A percentile compares a stretch with the other conserved stretches of the same genome.
Evolutionary conservation across 2,797 vertebrate species (phyloP).

Genomic region (Phalloptychus januarius): DNA sequence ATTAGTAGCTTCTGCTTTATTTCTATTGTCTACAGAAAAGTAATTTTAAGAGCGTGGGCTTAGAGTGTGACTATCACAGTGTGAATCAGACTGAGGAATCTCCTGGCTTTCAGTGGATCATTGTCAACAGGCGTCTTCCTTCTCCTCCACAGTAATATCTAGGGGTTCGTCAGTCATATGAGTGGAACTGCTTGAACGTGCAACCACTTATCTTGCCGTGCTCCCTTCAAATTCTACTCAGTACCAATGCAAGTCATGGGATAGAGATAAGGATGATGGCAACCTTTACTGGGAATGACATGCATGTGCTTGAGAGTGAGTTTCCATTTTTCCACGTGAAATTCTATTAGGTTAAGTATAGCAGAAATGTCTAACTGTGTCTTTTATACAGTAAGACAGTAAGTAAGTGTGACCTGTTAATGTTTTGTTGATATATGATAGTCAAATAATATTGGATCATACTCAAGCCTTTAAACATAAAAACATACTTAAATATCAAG

Average conservation of each 20-base stretch:
- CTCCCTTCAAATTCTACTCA: conserved; percentile 42
- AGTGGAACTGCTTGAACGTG: conserved; percentile 68
- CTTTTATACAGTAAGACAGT: background rate
- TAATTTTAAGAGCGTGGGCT: background rate
- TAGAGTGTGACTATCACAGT: background rate
- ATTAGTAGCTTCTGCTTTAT: background rate
- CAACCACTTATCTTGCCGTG: conserved; percentile 68
- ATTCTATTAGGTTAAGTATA: conserved; percentile 7
- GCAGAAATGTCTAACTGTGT: background rate
- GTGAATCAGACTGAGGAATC: conserved; percentile 13
- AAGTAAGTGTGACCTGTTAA: background rate
- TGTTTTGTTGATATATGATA: background rate
- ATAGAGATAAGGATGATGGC: conserved; percentile 51
- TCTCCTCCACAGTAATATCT: conserved; percentile 65
- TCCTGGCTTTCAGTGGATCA: conserved; percentile 24
- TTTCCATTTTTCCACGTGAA: conserved; percentile 24
- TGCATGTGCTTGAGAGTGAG: conserved; percentile 27
- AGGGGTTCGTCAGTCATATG: conserved; percentile 72
- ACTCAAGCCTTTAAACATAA: background rate
- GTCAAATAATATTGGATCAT: background rate
- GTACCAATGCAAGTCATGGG: conserved; percentile 71
- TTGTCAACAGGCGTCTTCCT: conserved; percentile 31
- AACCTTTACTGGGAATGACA: conserved; percentile 56
- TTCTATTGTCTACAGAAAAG: background rate
- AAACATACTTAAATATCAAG: background rate